These are phyloP conservation scores for Kryphioiulus occultus DNA, from an alignment of 2,888 invertebrate genomes.

Conservation along the genomic window DNA sequence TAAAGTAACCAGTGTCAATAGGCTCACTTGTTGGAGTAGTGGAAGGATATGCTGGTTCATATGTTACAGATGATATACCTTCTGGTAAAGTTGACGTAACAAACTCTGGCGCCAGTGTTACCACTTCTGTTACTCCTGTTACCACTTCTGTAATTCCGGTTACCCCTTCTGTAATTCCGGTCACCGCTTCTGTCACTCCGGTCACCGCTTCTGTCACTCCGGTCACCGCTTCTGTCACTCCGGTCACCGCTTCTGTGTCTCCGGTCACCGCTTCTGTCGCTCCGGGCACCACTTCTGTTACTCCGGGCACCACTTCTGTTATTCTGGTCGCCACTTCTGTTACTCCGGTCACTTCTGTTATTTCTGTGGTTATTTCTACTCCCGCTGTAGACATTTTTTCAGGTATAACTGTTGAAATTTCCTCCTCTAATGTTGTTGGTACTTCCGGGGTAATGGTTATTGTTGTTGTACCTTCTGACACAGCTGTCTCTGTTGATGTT, in stretches of 20 bases:
- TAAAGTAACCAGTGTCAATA: not conserved
- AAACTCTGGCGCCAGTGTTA: not conserved
- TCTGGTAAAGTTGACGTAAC: slow-evolving; percentile 9
- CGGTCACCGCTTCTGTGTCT: too few relatives aligned
- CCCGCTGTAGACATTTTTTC: not conserved
- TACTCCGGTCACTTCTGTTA: slow-evolving; percentile 33
- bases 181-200: too few relatives aligned
- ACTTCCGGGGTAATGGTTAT: too few relatives aligned
- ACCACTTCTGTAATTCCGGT: too few relatives aligned
- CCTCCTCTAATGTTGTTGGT: not conserved
- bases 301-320: too few relatives aligned
- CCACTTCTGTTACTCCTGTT: not conserved
- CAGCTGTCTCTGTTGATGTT: slow-evolving; percentile 20
- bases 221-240: too few relatives aligned
- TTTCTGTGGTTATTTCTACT: not conserved
- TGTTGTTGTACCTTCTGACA: not conserved
- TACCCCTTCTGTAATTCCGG: too few relatives aligned
- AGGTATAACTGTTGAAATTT: not conserved
- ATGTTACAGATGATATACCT: slow-evolving; percentile 8
- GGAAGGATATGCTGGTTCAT: not conserved
- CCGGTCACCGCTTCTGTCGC: too few relatives aligned
- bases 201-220: too few relatives aligned
- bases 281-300: too few relatives aligned
- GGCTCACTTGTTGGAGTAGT: not conserved
- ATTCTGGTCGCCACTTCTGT: too few relatives aligned